Evolutionary conservation across 2,888 invertebrate species (phyloP).

Genomic region (Vandiemenella viatica): DNA sequence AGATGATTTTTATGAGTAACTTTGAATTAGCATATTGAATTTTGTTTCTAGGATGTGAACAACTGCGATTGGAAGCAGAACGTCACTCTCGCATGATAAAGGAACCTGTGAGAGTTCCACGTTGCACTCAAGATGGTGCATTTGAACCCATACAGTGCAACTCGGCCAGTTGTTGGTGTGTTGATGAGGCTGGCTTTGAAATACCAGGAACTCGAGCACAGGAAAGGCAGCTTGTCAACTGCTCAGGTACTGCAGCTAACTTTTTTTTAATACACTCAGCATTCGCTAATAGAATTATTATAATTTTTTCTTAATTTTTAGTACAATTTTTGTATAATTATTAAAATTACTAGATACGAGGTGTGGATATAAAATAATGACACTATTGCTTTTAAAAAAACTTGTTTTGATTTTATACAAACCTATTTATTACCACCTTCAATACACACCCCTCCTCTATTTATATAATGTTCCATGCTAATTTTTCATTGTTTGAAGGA

Average conservation of each 20-base stretch:
- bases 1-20: too few relatives aligned
- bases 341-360: background rate
- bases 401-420: too few relatives aligned
- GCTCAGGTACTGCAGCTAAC: slow-evolving; percentile 46
- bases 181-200: slow-evolving; percentile 37
- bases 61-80: slow-evolving; percentile 43
- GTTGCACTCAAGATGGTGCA: slow-evolving; percentile 22
- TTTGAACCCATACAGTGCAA: slow-evolving; percentile 25
- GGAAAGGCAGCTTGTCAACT: slow-evolving; percentile 40
- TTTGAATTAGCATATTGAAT: too few relatives aligned
- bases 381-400: too few relatives aligned
- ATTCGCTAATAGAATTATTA: too few relatives aligned
- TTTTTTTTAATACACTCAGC: too few relatives aligned
- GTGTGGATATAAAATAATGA: background rate
- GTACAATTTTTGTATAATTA: background rate
- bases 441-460: too few relatives aligned
- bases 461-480: too few relatives aligned
- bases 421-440: too few relatives aligned
- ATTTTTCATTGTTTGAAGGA: too few relatives aligned
- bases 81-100: slow-evolving; percentile 44
- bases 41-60: slow-evolving; percentile 49
- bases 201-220: slow-evolving; percentile 24
- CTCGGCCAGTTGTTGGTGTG: slow-evolving; percentile 23
- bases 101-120: slow-evolving; percentile 20
- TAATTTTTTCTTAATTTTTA: background rate